phyloP scores from a whole-genome alignment of 2,888 invertebrate genomes.

The Gasteruption jaculator region DNA sequence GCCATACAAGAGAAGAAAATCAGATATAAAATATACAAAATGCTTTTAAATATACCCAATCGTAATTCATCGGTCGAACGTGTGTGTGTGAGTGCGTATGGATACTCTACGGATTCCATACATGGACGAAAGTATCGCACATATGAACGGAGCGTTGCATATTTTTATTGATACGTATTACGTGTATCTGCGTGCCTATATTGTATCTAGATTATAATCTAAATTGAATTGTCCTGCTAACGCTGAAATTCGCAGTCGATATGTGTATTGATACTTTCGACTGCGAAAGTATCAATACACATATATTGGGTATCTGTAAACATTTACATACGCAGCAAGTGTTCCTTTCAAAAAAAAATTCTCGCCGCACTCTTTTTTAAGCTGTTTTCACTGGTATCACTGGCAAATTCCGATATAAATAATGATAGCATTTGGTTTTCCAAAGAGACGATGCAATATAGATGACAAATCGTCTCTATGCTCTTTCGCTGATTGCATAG shows the following conservation, averaged over 20 bases:
- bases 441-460: no score
- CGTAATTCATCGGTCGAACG: constrained; percentile 27
- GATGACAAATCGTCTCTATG: no score
- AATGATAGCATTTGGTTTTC: no score
- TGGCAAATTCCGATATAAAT: constrained; percentile 23
- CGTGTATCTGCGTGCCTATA: no score
- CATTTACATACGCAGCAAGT: not conserved
- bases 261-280: constrained; percentile 13
- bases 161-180: constrained; percentile 31
- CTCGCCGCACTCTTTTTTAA: constrained; percentile 24
- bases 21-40: constrained; percentile 30
- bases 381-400: constrained; percentile 32
- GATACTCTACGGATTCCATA: no score
- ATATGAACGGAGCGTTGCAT: no score
- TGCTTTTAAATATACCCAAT: constrained; percentile 29
- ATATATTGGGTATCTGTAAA: not conserved
- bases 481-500: no score
- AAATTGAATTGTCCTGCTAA: constrained; percentile 29
- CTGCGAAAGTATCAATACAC: not conserved
- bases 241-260: constrained; percentile 16
- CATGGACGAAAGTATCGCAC: no score
- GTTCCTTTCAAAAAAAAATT: constrained; percentile 17
- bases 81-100: no score
- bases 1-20: constrained; percentile 21
- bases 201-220: constrained; percentile 48